phyloP scores from a whole-genome alignment of 2,113 vertebrate genomes.

The Bucco capensis region DNA sequence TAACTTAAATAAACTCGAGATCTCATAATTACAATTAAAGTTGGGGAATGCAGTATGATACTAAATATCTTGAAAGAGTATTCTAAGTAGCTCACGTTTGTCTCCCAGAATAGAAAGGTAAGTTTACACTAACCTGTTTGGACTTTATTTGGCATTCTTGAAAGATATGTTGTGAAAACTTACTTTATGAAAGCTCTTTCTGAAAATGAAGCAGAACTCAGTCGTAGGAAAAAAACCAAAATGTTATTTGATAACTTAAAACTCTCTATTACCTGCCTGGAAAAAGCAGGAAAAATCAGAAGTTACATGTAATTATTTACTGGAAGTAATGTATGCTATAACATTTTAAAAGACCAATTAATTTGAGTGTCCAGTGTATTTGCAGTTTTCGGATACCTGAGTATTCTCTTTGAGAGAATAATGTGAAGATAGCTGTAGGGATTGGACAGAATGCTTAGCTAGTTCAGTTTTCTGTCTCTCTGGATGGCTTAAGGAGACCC shows the following conservation, averaged over 20 bases:
- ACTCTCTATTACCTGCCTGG: neutral
- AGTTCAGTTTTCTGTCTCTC: neutral
- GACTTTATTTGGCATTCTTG: neutral
- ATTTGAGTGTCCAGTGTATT: neutral
- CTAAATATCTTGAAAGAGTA: neutral
- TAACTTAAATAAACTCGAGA: neutral
- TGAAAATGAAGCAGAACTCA: neutral
- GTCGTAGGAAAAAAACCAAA: neutral
- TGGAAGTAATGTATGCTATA: neutral
- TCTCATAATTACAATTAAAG: neutral
- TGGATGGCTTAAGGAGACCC: neutral
- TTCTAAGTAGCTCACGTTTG: neutral
- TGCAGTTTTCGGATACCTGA: neutral
- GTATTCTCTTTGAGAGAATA: neutral
- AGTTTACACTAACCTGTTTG: neutral
- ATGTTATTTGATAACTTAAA: neutral
- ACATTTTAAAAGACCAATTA: neutral
- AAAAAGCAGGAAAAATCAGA: neutral
- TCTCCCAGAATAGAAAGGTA: neutral
- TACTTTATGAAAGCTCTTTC: neutral
- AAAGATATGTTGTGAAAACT: neutral
- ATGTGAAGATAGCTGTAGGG: neutral
- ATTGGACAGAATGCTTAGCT: neutral
- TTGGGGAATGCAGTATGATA: neutral
- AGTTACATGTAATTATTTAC: fast-evolving